Conservation (phyloP, 1,140 invertebrate species). For the Agrypnia vestita region DNA sequence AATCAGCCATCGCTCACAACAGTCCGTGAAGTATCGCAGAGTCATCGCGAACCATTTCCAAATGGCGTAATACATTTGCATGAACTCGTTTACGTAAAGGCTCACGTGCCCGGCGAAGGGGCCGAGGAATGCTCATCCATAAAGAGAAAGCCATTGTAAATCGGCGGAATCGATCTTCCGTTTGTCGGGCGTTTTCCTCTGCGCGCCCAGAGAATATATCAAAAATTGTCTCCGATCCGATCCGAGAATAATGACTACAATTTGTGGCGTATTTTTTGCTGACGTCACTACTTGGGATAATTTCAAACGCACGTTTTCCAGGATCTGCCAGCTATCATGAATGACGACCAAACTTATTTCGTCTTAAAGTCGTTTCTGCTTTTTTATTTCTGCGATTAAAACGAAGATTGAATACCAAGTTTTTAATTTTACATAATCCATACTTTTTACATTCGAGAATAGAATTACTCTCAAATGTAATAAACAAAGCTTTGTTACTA, state of each 20-base stretch:
- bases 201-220: slow-evolving; percentile 50
- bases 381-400: too few relatives aligned
- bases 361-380: too few relatives aligned
- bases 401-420: too few relatives aligned
- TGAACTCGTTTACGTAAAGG: slow-evolving; percentile 47
- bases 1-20: not conserved
- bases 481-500: too few relatives aligned
- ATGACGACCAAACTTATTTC: not conserved
- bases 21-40: slow-evolving; percentile 34
- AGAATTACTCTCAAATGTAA: too few relatives aligned
- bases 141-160: slow-evolving; percentile 55
- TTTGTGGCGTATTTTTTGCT: slow-evolving; percentile 57
- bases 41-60: slow-evolving; percentile 25
- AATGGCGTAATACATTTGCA: slow-evolving; percentile 47
- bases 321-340: not conserved
- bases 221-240: slow-evolving; percentile 60
- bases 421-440: too few relatives aligned
- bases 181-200: slow-evolving; percentile 26
- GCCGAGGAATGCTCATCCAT: slow-evolving; percentile 26
- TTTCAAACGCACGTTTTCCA: slow-evolving; percentile 25
- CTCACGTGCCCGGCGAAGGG: not conserved
- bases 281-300: slow-evolving; percentile 42
- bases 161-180: slow-evolving; percentile 55
- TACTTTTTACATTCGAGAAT: too few relatives aligned
- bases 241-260: slow-evolving; percentile 59